Evolutionary conservation across 2,888 invertebrate species (phyloP), one percentile per base, ranked within the genome.

Genomic region (Ornithoptera priamus): DNA sequence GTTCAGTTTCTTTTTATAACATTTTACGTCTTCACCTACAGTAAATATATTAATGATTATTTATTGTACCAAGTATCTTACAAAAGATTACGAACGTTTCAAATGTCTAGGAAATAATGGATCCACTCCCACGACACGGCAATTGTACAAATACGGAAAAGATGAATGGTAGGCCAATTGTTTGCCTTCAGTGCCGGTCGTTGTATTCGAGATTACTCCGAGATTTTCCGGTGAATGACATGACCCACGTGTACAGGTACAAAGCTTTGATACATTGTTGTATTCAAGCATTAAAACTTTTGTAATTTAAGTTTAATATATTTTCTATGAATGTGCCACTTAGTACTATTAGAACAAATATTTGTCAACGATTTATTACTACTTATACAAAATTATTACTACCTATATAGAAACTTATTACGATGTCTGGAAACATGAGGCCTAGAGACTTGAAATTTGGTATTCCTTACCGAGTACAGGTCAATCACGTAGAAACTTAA

Each of bases 141-240:
- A 53, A 53, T 53, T 53, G 53, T 53, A 18, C 17, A 53, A 53
- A 53, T 53, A 53, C n/a, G 53, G 18, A 53, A 18, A 53, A 53
- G 53, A n/a, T 53, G n/a, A 53, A 53, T 57, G n/a, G 20, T 62
- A 36, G 39, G 30, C 61, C 60, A n/a, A 56, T 62, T 46, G 46
- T 65, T 64, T 56, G 56, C 61, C 7, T 62, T 69, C 68, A 70
- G 69, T 68, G 61, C 65, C 42, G 56, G 24, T 53, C 58, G 56
- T 62, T 62, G 65, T 66, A 62, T 63, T 67, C 66, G 50, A 63
- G 4, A 67, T 66, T 59, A 63, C 36, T 36, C 66, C n/a, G 59
- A 68, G 60, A 65, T 39, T 72, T 60, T 60, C 68, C 67, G 70
- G 70, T 68, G 71, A 73, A 68, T 62, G 70, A 68, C 73, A 68